These are phyloP conservation scores for Grammomys dolichurus DNA, from an alignment of 2,113 vertebrate genomes.

Conservation along the genomic window DNA sequence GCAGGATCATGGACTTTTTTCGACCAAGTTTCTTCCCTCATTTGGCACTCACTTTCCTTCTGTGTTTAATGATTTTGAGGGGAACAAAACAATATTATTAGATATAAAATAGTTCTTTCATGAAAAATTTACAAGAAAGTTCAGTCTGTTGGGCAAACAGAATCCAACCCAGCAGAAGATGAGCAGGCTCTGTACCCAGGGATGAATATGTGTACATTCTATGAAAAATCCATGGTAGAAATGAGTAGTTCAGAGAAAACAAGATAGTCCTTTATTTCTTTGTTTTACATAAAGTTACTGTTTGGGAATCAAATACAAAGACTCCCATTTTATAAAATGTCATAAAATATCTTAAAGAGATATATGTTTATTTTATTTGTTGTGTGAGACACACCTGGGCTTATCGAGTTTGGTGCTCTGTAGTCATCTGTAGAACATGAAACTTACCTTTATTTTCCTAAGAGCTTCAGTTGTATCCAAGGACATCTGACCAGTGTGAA, in stretches of 20 bases:
- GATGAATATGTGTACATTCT: no score
- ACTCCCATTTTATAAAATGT: background rate
- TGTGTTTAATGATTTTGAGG: background rate
- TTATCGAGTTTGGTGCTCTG: fast-evolving
- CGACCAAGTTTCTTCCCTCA: background rate
- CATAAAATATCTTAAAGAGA: background rate
- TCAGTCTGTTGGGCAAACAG: background rate
- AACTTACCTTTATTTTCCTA: no score
- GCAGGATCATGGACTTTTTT: background rate
- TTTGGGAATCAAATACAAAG: background rate
- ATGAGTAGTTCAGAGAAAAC: background rate
- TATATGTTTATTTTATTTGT: background rate
- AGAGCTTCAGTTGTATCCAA: background rate
- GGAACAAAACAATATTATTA: background rate
- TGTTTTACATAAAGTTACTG: background rate
- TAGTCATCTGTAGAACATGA: background rate
- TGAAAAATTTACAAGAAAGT: background rate
- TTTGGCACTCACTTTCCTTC: background rate
- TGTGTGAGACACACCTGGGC: background rate
- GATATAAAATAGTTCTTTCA: background rate
- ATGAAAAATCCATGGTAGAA: background rate
- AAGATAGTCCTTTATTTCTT: background rate
- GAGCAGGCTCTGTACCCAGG: background rate
- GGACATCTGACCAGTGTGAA: background rate
- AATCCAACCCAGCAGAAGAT: background rate